Evolutionary conservation across 2,888 invertebrate genomes (phyloP).

Genomic region (Drosophila rellima): DNA sequence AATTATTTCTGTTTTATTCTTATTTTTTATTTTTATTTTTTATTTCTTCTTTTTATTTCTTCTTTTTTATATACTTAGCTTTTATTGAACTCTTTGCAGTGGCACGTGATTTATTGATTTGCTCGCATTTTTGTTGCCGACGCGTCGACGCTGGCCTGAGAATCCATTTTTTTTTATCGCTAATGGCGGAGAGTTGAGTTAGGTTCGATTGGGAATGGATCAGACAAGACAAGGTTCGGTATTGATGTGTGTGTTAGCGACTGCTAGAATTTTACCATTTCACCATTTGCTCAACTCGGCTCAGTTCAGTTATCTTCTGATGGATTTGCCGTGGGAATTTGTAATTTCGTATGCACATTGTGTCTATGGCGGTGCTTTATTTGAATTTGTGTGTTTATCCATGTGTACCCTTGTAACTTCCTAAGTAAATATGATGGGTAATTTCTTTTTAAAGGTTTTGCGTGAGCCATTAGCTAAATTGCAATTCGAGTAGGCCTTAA

Average conservation of each 20-base stretch:
- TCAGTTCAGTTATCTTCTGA: conserved; percentile 45
- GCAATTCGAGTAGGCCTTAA: conserved; percentile 57
- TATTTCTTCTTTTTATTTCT: neutral
- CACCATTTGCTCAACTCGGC: neutral
- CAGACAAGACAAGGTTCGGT: conserved; percentile 20
- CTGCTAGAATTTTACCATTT: conserved; percentile 42
- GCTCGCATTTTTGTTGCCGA: conserved; percentile 41
- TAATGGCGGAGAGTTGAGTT: conserved; percentile 72
- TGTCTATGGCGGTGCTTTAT: conserved; percentile 48
- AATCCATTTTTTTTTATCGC: conserved; percentile 71
- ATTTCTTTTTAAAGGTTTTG: conserved; percentile 75
- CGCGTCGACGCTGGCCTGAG: conserved; percentile 29
- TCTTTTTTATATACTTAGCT: conserved; percentile 17
- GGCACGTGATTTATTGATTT: conserved; percentile 77
- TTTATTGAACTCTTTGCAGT: conserved; percentile 62
- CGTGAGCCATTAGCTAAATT: conserved; percentile 77
- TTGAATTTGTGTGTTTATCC: neutral
- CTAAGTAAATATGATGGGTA: conserved; percentile 79
- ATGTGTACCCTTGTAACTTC: conserved; percentile 41
- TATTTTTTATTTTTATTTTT: neutral
- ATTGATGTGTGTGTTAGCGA: conserved; percentile 71
- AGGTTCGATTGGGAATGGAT: conserved; percentile 53
- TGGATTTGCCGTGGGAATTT: conserved; percentile 80
- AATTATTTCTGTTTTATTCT: conserved; percentile 26
- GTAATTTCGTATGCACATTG: conserved; percentile 76